A percentile compares a stretch with the other conserved stretches of the same genome.
phyloP scores from a whole-genome alignment of 2,888 invertebrate genomes.

The Nasonovia ribisnigri region DNA sequence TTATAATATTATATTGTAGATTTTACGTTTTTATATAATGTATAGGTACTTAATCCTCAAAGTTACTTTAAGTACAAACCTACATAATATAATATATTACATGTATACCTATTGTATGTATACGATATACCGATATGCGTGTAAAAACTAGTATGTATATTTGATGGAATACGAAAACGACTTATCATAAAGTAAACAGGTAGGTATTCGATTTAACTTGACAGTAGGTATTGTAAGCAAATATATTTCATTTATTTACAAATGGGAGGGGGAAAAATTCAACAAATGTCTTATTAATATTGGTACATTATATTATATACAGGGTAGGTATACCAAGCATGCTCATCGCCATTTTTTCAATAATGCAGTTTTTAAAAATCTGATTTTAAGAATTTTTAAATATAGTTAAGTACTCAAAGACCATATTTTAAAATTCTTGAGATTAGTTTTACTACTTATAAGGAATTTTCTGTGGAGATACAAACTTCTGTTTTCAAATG shows the following conservation, averaged over 20 bases:
- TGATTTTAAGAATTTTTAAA: too few species aligned
- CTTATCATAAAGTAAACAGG: not conserved
- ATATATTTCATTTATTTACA: not conserved
- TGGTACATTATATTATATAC: not conserved
- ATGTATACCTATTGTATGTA: too few species aligned
- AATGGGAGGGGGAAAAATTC: not conserved
- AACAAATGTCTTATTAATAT: not conserved
- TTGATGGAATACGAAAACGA: not conserved
- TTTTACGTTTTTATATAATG: not conserved
- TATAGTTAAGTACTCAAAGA: too few species aligned
- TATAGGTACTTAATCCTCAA: not conserved
- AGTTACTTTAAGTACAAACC: not conserved
- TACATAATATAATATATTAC: not conserved
- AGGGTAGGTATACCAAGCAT: too few species aligned
- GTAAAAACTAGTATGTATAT: not conserved
- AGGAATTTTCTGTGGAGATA: too few species aligned
- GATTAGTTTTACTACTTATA: too few species aligned
- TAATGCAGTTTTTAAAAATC: too few species aligned
- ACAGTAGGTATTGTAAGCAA: not conserved
- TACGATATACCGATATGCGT: too few species aligned
- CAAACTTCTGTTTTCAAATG: too few species aligned
- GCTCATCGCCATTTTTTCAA: too few species aligned
- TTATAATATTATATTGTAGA: not conserved
- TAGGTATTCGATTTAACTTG: not conserved
- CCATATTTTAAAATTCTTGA: too few species aligned